Conservation (phyloP, 2,113 vertebrate species). For the Bos javanicus region DNA sequence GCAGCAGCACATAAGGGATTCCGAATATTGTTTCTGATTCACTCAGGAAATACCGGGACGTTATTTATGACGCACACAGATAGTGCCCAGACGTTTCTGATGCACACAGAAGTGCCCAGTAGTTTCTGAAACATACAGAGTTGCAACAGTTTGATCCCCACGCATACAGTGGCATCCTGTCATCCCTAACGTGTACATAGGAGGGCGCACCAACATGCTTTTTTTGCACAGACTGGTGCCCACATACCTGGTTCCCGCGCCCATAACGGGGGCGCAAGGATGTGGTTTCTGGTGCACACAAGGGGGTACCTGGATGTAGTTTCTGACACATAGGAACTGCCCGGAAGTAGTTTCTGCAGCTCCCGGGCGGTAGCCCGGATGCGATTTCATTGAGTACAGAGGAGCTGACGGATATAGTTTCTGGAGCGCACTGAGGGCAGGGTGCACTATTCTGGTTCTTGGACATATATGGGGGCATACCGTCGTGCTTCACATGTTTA, state of each 20-base stretch:
- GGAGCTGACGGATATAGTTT: background rate
- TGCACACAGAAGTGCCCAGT: background rate
- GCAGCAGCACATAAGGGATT: background rate
- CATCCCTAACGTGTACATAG: background rate
- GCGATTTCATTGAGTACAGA: background rate
- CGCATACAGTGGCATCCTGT: background rate
- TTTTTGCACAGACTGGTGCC: background rate
- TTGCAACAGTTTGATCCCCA: background rate
- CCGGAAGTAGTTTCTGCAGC: background rate
- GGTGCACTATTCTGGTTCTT: background rate
- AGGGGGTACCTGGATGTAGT: background rate
- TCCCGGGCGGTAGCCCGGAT: background rate
- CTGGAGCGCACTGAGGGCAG: background rate
- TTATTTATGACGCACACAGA: background rate
- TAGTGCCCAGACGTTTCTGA: background rate
- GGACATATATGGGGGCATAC: background rate
- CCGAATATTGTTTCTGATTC: background rate
- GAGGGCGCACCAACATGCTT: background rate
- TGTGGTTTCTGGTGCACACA: background rate
- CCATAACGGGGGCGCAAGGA: background rate
- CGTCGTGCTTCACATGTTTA: background rate
- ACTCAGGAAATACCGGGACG: background rate
- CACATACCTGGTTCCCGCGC: background rate
- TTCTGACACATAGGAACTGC: background rate
- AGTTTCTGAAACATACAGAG: background rate